Evolutionary conservation across 2,113 vertebrate species (phyloP).

Genomic region (Odocoileus hemionus): DNA sequence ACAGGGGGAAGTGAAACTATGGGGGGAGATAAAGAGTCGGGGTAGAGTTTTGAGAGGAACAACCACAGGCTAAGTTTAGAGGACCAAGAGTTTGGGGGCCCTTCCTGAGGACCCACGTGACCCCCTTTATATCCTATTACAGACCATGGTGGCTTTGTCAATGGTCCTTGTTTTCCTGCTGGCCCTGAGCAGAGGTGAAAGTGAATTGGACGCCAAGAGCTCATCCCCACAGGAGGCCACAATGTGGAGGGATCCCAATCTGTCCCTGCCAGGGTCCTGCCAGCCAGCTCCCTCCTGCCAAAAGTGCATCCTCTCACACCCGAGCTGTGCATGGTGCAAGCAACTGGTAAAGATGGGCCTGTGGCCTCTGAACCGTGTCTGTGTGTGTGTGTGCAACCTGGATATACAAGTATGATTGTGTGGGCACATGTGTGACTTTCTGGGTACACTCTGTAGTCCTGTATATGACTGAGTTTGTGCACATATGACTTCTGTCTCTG

Average conservation of each 20-base stretch:
- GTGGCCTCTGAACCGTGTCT: background rate
- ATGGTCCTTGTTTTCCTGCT: slow-evolving; percentile 54
- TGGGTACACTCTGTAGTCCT: background rate
- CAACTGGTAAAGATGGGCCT: slow-evolving; percentile 67
- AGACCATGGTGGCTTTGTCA: slow-evolving; percentile 68
- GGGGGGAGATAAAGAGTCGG: background rate
- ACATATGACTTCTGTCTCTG: background rate
- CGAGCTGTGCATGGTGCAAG: slow-evolving; percentile 79
- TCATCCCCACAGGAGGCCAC: background rate
- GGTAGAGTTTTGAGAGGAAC: background rate
- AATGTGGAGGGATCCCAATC: background rate
- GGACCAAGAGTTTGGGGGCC: background rate
- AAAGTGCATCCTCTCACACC: slow-evolving; percentile 75
- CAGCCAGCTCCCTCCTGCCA: slow-evolving; percentile 69
- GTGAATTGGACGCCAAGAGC: background rate
- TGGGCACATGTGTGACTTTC: background rate
- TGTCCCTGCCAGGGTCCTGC: slow-evolving; percentile 52
- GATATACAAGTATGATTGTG: background rate
- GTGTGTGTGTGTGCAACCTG: background rate
- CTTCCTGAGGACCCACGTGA: background rate
- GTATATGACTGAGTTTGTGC: background rate
- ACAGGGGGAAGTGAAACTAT: slow-evolving; percentile 28
- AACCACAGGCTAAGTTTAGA: slow-evolving; percentile 6
- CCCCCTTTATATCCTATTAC: background rate
- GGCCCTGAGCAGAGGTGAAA: slow-evolving; percentile 37